phyloP scores from a whole-genome alignment of 2,888 invertebrate genomes.

The Agrochola macilenta region DNA sequence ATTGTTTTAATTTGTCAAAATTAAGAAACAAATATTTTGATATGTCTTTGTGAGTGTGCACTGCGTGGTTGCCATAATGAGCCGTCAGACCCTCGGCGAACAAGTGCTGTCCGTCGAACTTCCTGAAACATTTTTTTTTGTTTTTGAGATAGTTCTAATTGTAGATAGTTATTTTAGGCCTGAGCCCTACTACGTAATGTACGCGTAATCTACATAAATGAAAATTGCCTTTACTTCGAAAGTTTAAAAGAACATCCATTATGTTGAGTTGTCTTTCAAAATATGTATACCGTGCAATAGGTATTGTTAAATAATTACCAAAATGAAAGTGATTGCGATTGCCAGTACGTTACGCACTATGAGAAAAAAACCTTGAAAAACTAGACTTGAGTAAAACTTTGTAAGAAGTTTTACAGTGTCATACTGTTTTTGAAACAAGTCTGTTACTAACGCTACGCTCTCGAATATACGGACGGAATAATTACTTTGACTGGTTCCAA shows the following conservation, averaged over 20 bases:
- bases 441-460: not conserved
- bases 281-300: not conserved
- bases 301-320: not conserved
- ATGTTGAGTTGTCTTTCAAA: not conserved
- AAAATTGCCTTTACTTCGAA: not conserved
- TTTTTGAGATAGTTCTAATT: not conserved
- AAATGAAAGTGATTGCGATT: not conserved
- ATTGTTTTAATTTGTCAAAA: not conserved
- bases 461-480: slow-evolving; percentile 25
- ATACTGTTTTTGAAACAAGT: not conserved
- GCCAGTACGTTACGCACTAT: not conserved
- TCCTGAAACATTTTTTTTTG: slow-evolving; percentile 75
- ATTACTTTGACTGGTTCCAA: slow-evolving; percentile 84
- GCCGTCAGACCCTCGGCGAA: slow-evolving; percentile 87
- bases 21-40: slow-evolving; percentile 85
- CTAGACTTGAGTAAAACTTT: not conserved
- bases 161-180: no score
- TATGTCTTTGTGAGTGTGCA: slow-evolving; percentile 79
- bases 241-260: not conserved
- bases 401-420: not conserved
- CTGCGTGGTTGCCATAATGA: slow-evolving; percentile 81
- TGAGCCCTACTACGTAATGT: not conserved
- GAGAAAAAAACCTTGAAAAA: no score
- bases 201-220: not conserved
- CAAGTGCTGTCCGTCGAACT: slow-evolving; percentile 81